phyloP scores from a whole-genome alignment of 2,888 invertebrate genomes.

The Eucriotettix oculatus region DNA sequence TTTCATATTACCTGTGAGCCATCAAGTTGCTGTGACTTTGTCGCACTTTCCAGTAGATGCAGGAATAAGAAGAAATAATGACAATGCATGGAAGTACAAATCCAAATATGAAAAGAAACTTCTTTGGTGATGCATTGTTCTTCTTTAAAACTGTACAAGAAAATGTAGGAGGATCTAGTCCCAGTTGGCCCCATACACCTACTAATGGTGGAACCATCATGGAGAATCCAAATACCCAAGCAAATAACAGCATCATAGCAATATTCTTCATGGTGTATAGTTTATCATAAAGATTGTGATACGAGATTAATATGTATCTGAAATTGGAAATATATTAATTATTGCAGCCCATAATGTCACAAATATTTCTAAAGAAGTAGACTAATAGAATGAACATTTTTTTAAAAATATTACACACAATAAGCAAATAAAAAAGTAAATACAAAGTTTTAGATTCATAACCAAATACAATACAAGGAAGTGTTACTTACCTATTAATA shows the following conservation, averaged over 20 bases:
- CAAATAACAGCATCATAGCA: slow-evolving; percentile 55
- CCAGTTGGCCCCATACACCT: slow-evolving; percentile 72
- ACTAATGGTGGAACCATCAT: slow-evolving; percentile 63
- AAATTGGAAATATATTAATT: slow-evolving; percentile 18
- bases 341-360: not conserved
- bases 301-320: slow-evolving; percentile 73
- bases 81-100: slow-evolving; percentile 71
- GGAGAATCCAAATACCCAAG: slow-evolving; percentile 64
- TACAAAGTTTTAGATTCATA: not conserved
- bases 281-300: slow-evolving; percentile 58
- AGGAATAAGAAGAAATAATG: slow-evolving; percentile 69
- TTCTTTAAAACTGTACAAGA: slow-evolving; percentile 77
- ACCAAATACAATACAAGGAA: not conserved
- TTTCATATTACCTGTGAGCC: slow-evolving; percentile 42
- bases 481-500: slow-evolving; percentile 51
- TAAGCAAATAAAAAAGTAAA: not conserved
- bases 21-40: slow-evolving; percentile 55
- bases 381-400: too few relatives aligned
- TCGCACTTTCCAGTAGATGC: slow-evolving; percentile 67
- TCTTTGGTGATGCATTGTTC: slow-evolving; percentile 65
- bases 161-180: slow-evolving; percentile 61
- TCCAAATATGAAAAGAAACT: slow-evolving; percentile 64
- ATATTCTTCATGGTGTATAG: slow-evolving; percentile 61
- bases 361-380: not conserved
- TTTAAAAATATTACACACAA: not conserved